Conservation (phyloP, 2,113 vertebrate species). For the Centropristis striata region DNA sequence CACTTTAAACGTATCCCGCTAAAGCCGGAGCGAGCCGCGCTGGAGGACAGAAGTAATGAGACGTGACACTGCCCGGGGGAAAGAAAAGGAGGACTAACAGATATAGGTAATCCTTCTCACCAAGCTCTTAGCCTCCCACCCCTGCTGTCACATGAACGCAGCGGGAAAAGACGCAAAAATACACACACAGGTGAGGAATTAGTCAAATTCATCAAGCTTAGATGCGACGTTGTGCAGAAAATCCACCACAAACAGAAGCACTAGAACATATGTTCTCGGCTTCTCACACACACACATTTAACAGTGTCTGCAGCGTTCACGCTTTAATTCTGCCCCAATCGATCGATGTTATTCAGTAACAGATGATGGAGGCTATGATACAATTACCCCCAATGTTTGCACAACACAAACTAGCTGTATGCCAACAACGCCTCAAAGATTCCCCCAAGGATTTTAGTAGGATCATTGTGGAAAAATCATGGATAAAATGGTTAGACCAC, state of each 20-base stretch:
- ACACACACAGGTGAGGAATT: conserved; percentile 26
- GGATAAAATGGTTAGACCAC: no score
- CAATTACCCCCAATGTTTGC: conserved; percentile 52
- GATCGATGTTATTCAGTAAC: conserved; percentile 46
- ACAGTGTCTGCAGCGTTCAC: background rate
- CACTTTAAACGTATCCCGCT: conserved; percentile 80
- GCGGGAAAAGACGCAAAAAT: conserved; percentile 28
- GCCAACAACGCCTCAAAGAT: conserved; percentile 34
- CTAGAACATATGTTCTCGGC: conserved; percentile 15
- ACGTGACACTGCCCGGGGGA: conserved; percentile 68
- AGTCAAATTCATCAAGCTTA: background rate
- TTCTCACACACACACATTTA: conserved; percentile 4
- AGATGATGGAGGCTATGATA: conserved; percentile 66
- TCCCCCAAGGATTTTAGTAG: conserved; percentile 11
- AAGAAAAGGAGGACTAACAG: conserved; percentile 74
- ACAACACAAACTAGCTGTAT: conserved; percentile 33
- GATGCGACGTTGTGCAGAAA: background rate
- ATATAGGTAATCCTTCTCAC: conserved; percentile 82
- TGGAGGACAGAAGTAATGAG: conserved; percentile 79
- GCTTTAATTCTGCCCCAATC: conserved; percentile 46
- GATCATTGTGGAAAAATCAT: no score
- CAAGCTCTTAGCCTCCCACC: conserved; percentile 65
- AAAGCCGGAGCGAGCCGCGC: conserved; percentile 64
- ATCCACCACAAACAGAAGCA: background rate
- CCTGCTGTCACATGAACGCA: conserved; percentile 60